A percentile compares a stretch with the other conserved stretches of the same genome.
Conservation (phyloP, 2,113 vertebrate species). For the Abramis brama region DNA sequence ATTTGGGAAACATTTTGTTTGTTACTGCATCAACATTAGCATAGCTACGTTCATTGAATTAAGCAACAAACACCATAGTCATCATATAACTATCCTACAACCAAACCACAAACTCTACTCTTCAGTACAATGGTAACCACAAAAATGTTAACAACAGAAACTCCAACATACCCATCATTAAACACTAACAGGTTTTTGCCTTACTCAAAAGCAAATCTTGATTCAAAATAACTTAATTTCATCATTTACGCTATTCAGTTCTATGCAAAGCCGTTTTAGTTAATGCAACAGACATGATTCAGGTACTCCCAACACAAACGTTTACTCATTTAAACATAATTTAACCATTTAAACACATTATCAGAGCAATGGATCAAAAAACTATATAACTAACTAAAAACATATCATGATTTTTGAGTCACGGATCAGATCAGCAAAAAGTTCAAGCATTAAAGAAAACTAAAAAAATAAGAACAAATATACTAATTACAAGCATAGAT, state of each 20-base stretch:
- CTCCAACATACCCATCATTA: not conserved
- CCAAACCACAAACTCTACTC: not conserved
- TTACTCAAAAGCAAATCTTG: not conserved
- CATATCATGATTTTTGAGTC: too few species aligned
- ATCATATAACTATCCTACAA: not conserved
- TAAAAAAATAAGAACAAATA: too few species aligned
- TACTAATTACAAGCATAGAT: too few species aligned
- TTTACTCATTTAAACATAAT: not conserved
- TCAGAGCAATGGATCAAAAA: too few species aligned
- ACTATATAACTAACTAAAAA: too few species aligned
- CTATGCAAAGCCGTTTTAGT: not conserved
- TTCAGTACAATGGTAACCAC: slow-evolving; percentile 5
- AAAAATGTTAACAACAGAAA: not conserved
- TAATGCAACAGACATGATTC: not conserved
- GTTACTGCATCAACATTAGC: not conserved
- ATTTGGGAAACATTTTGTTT: too few species aligned
- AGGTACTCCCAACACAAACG: too few species aligned
- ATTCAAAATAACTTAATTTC: not conserved
- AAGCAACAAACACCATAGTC: not conserved
- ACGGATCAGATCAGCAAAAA: too few species aligned
- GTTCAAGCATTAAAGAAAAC: too few species aligned
- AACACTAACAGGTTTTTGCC: not conserved
- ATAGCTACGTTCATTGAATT: not conserved
- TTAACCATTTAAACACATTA: not conserved
- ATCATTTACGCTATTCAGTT: not conserved